These are phyloP conservation scores for Dendrolimus houi DNA, from an alignment of 2,888 invertebrate genomes.

Conservation along the genomic window DNA sequence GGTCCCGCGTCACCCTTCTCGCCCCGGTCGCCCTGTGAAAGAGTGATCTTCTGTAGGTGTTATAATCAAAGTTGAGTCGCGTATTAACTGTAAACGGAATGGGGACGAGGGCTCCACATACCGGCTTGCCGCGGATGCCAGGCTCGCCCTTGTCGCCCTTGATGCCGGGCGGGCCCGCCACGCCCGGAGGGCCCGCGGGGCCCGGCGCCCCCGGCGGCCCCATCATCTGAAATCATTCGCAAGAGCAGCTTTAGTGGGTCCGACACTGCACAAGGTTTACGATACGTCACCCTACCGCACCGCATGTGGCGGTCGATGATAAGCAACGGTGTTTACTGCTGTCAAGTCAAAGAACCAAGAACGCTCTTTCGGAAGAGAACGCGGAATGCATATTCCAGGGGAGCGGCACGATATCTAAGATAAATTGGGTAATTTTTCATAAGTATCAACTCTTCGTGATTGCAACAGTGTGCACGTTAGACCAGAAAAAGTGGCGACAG, in stretches of 20 bases:
- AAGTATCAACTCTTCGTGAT: too few relatives aligned
- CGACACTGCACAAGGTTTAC: too few relatives aligned
- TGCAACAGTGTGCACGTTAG: too few relatives aligned
- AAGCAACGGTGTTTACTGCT: background rate
- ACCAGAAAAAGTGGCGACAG: too few relatives aligned
- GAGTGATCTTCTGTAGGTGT: background rate
- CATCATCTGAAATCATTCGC: slow-evolving; percentile 57
- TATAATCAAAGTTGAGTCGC: background rate
- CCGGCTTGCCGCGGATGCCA: slow-evolving; percentile 88
- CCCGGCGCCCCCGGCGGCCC: slow-evolving; percentile 87
- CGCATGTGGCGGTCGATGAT: background rate
- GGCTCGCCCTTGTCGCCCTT: slow-evolving; percentile 89
- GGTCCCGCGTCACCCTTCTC: slow-evolving; percentile 92
- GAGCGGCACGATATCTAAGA: too few relatives aligned
- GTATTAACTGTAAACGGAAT: too few relatives aligned
- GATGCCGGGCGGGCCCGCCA: slow-evolving; percentile 90
- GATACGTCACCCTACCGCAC: background rate
- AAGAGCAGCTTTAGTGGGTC: too few relatives aligned
- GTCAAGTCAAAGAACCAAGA: too few relatives aligned
- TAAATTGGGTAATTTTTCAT: too few relatives aligned
- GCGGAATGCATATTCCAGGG: too few relatives aligned
- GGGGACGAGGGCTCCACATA: slow-evolving; percentile 43
- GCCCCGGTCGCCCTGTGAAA: slow-evolving; percentile 85
- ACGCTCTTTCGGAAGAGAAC: too few relatives aligned
- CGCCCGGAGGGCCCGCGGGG: slow-evolving; percentile 81